Percentiles rank a stretch among this genome's conserved stretches.
phyloP scores from a whole-genome alignment of 1,140 invertebrate genomes.

The Drosophila hydei region DNA sequence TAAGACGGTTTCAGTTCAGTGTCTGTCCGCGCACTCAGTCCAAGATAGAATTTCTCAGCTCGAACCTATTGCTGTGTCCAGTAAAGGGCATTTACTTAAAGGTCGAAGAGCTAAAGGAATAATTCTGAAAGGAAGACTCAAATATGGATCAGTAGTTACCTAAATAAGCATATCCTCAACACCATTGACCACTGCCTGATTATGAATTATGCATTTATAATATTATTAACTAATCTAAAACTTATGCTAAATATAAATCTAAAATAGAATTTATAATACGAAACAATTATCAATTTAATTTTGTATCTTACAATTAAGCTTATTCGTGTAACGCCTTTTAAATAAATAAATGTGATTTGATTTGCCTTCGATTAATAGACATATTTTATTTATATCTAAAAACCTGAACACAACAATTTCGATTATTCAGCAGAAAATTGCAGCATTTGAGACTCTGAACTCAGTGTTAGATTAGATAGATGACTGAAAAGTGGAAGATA shows the following conservation, averaged over 20 bases:
- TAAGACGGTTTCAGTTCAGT: conserved; percentile 80
- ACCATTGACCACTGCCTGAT: conserved; percentile 17
- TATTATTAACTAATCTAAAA: too few relatives aligned
- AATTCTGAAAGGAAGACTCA: too few relatives aligned
- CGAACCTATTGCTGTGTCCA: conserved; percentile 83
- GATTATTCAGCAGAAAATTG: background rate
- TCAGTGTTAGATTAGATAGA: background rate
- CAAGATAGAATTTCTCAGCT: conserved; percentile 84
- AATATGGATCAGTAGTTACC: background rate
- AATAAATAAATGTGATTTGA: too few relatives aligned
- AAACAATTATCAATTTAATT: too few relatives aligned
- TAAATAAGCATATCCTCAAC: too few relatives aligned
- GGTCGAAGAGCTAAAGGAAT: conserved; percentile 40
- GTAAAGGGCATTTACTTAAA: conserved; percentile 83
- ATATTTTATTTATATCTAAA: too few relatives aligned
- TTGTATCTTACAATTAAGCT: too few relatives aligned
- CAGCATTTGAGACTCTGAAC: background rate
- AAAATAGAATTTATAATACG: too few relatives aligned
- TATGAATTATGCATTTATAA: background rate
- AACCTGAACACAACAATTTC: conserved; percentile 18
- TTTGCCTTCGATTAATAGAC: too few relatives aligned
- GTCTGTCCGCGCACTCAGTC: conserved; percentile 74
- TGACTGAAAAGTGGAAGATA: too few relatives aligned
- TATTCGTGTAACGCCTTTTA: too few relatives aligned
- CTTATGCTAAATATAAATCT: too few relatives aligned